A percentile compares a stretch with the other conserved stretches of the same genome.
Evolutionary conservation across 2,113 vertebrate genomes (phyloP).

Genomic region (Siniperca knerii): DNA sequence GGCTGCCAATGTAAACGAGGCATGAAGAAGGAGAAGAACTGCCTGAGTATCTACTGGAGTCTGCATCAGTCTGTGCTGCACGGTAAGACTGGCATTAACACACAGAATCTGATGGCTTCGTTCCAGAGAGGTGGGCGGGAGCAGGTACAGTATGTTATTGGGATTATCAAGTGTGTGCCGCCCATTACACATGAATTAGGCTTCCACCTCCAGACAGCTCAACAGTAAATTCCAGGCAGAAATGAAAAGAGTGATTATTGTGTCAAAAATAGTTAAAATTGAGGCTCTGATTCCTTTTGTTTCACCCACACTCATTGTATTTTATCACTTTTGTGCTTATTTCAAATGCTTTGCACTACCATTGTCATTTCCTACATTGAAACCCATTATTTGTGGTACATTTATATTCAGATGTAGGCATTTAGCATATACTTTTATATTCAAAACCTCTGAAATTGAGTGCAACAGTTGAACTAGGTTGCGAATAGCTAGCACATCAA

Average conservation of each 20-base stretch:
- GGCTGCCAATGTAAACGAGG: constrained; percentile 94
- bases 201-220: constrained; percentile 50
- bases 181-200: constrained; percentile 39
- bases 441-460: constrained; percentile 8
- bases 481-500: neutral
- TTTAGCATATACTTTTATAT: neutral
- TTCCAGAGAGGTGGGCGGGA: neutral
- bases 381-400: neutral
- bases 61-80: constrained; percentile 93
- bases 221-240: constrained; percentile 3
- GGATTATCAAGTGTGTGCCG: constrained; percentile 29
- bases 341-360: neutral
- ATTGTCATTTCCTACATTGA: neutral
- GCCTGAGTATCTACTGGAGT: constrained; percentile 95
- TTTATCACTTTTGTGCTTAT: constrained; percentile 22
- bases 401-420: neutral
- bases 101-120: neutral
- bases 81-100: constrained; percentile 79
- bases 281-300: constrained; percentile 33
- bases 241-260: constrained; percentile 55
- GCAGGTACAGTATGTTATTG: constrained; percentile 1
- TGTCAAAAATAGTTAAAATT: constrained; percentile 44
- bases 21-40: constrained; percentile 96
- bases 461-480: neutral
- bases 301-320: constrained; percentile 32